A percentile compares a stretch with the other conserved stretches of the same genome.
Conservation (phyloP, 2,888 invertebrate species). For the Eulithis testata region DNA sequence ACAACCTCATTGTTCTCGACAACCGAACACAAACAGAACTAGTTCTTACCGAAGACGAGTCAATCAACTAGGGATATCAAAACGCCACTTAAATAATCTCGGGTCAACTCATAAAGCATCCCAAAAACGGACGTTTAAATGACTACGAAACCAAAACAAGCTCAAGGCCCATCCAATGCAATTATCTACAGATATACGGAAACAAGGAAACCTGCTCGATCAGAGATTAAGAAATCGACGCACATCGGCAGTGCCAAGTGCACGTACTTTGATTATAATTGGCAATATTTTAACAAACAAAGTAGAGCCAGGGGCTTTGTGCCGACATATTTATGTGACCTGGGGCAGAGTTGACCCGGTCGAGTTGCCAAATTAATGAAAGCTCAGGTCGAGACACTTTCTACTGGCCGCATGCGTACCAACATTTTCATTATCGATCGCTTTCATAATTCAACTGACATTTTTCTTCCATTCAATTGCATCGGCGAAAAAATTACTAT, state of each 20-base stretch:
- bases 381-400: slow-evolving; percentile 82
- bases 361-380: slow-evolving; percentile 77
- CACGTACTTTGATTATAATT: slow-evolving; percentile 74
- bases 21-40: slow-evolving; percentile 26
- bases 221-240: slow-evolving; percentile 75
- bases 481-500: slow-evolving; percentile 56
- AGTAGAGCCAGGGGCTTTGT: slow-evolving; percentile 76
- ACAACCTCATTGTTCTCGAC: slow-evolving; percentile 37
- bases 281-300: slow-evolving; percentile 80
- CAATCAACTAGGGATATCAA: slow-evolving; percentile 33
- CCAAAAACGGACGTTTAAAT: slow-evolving; percentile 41
- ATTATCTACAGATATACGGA: slow-evolving; percentile 51
- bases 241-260: slow-evolving; percentile 61
- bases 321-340: slow-evolving; percentile 80
- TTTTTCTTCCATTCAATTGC: slow-evolving; percentile 78
- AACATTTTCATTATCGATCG: slow-evolving; percentile 82
- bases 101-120: slow-evolving; percentile 40
- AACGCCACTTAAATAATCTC: slow-evolving; percentile 34
- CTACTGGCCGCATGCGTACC: slow-evolving; percentile 73
- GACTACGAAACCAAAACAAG: slow-evolving; percentile 43
- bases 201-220: slow-evolving; percentile 62
- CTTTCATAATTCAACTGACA: slow-evolving; percentile 82
- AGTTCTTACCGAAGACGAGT: slow-evolving; percentile 35
- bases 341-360: slow-evolving; percentile 70
- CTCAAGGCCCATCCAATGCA: slow-evolving; percentile 44